These are phyloP conservation scores for Psammodynastes pulverulentus DNA, from an alignment of 2,113 vertebrate species.

Conservation along the genomic window DNA sequence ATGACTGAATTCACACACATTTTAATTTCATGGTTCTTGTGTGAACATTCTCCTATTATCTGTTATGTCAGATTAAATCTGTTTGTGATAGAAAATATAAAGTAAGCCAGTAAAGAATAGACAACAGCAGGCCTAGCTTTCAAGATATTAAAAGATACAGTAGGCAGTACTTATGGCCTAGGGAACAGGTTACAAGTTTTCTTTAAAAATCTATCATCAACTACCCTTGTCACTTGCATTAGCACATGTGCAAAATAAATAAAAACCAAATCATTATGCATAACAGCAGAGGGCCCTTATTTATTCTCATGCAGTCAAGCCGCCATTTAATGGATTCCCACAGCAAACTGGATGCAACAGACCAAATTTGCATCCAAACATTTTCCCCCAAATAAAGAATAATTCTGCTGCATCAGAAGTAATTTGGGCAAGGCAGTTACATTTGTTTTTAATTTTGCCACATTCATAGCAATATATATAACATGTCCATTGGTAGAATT, in stretches of 20 bases:
- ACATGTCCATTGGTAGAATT: background rate
- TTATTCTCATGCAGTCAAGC: background rate
- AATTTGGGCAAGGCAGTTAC: background rate
- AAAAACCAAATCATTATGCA: constrained; percentile 8
- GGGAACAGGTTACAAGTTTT: background rate
- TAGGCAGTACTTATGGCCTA: background rate
- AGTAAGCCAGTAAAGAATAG: background rate
- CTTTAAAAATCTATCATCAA: background rate
- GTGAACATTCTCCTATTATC: background rate
- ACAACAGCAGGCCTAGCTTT: constrained; percentile 6
- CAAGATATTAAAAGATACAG: background rate
- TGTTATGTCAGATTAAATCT: background rate
- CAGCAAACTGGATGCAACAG: background rate
- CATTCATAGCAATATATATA: background rate
- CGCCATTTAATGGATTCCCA: background rate
- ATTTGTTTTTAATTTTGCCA: background rate
- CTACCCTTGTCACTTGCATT: background rate
- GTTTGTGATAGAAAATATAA: background rate
- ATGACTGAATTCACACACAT: background rate
- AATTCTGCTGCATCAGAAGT: background rate
- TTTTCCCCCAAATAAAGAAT: background rate
- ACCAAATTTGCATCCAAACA: background rate
- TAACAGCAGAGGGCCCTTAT: background rate
- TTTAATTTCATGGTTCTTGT: background rate
- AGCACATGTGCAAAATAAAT: background rate